Conservation (phyloP, 2,113 vertebrate species). For the Pipra filicauda region DNA sequence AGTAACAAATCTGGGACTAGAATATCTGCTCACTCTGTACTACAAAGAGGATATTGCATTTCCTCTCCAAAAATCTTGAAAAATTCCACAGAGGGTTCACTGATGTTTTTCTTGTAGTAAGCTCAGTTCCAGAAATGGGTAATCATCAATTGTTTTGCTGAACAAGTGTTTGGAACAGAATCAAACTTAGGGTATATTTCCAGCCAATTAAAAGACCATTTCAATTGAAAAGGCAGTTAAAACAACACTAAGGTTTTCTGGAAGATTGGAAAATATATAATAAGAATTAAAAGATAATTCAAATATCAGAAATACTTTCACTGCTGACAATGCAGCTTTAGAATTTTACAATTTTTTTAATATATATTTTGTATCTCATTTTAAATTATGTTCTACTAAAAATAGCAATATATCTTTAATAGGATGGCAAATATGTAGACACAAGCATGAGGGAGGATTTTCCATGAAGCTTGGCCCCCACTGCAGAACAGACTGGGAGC, state of each 20-base stretch:
- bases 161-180: neutral
- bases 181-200: neutral
- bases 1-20: neutral
- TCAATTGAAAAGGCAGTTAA: neutral
- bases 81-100: neutral
- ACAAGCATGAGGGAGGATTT: neutral
- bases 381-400: neutral
- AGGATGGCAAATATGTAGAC: neutral
- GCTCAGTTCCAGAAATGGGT: neutral
- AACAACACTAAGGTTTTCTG: neutral
- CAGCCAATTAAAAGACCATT: neutral
- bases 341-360: neutral
- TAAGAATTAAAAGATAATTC: neutral
- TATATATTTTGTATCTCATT: neutral
- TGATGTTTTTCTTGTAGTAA: constrained; percentile 2
- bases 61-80: constrained; percentile 11
- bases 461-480: neutral
- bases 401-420: neutral
- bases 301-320: neutral
- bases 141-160: neutral
- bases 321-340: neutral
- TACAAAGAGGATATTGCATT: neutral
- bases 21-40: neutral
- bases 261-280: neutral
- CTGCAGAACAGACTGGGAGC: neutral